Evolutionary conservation across 2,888 invertebrate species (phyloP), one percentile per base, ranked within the genome.

Genomic region (Cosmorhoe ocellata): DNA sequence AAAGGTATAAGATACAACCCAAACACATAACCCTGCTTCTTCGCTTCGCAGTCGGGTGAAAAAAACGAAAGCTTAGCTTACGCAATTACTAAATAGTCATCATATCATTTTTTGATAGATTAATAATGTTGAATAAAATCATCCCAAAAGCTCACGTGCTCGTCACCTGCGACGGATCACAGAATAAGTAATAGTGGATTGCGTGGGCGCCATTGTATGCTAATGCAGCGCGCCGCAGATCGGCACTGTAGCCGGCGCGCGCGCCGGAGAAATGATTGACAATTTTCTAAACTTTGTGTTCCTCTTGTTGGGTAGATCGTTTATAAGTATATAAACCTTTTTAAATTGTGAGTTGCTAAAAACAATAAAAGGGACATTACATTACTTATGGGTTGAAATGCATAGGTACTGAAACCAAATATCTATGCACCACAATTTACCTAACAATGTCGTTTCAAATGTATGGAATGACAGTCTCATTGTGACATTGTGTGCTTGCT

Each of bases 141-240:
- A 36, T 62, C 59, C 56, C 41, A 36, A 71, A 67, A 68, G 74
- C 69, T 66, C 62, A 63, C 59, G 69, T 61, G 66, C 72, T 77
- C 80, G 81, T 87, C 86, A 86, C 87, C 87, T 85, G 87, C 79
- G 60, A 58, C 26, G 49, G 36, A 54, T 51, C 61, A 33, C 33
- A 42, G 46, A 38, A n/a, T 51, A 33, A 18, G 11, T 8, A 13
- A n/a, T 4, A 46, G 28, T 42, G 30, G 0, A 3, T 2, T 10
- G 77, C 78, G 84, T 84, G 84, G 82, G 81, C 42, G 47, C 71
- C 59, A 79, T 79, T 79, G 79, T 79, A 81, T 82, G 81, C 67
- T 69, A 81, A 82, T 83, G 61, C 50, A 56, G 60, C 49, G 54
- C 66, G 59, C 61, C 64, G 62, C 68, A 64, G 59, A 63, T 59